A percentile compares a stretch with the other conserved stretches of the same genome.
phyloP scores from a whole-genome alignment of 2,888 invertebrate species.

The Lepidonotus clava region DNA sequence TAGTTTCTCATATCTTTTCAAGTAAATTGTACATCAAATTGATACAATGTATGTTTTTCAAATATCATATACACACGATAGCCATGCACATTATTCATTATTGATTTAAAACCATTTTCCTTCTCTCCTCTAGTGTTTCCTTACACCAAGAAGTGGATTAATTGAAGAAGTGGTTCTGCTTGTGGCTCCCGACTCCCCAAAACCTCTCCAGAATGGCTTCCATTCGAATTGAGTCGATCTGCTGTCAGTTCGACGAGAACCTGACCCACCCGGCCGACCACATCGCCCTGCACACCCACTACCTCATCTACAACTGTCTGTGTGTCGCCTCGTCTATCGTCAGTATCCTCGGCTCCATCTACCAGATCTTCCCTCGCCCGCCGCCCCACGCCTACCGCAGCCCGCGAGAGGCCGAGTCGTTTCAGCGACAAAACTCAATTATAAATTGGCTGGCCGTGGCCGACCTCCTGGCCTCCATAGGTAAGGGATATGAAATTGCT shows the following conservation, averaged over 20 bases:
- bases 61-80: no score
- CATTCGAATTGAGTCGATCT: constrained; percentile 6
- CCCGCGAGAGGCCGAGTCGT: constrained; percentile 35
- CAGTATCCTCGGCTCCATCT: constrained; percentile 56
- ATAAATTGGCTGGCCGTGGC: constrained; percentile 90
- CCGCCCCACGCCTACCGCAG: constrained; percentile 5
- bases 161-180: no score
- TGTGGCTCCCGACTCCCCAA: no score
- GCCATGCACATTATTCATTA: no score
- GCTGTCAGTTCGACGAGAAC: constrained; percentile 36
- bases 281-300: not conserved
- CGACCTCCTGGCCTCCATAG: constrained; percentile 89
- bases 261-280: not conserved
- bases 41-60: no score
- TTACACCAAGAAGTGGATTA: no score
- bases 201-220: constrained; percentile 55
- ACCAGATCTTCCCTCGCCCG: constrained; percentile 49
- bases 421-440: constrained; percentile 79
- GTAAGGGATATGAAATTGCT: constrained; percentile 81
- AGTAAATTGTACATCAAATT: no score
- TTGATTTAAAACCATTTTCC: no score
- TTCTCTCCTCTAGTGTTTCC: no score
- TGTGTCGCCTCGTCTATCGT: constrained; percentile 55
- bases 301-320: constrained; percentile 27
- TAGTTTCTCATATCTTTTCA: no score